Base-by-base conservation (phyloP, 2,888 invertebrate genomes). In the Anaspis maculata region DNA sequence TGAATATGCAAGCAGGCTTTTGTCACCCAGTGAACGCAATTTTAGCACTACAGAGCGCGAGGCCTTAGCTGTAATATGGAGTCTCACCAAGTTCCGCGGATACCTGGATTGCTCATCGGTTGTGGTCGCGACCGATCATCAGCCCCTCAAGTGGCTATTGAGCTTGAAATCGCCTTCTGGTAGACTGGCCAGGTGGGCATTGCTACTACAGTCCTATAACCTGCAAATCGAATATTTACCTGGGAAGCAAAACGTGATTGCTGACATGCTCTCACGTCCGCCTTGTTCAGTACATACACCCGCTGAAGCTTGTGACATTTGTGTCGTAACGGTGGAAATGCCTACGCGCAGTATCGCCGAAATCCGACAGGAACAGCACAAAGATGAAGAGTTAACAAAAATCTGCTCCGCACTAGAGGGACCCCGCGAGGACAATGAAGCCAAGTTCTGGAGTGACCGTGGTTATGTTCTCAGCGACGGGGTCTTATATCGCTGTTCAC, bases 91-190 rank as follows among this genome's bases (percentile, higher is more conserved):
- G 19, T 19, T 6, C 19, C 19, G 19, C 5, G 19, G 19, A 6
- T 19, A 19, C 9, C 19, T 19, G 19, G 19, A 19, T 19, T 5
- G 19, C 19, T 19, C 19, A 6, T 5, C 9, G 19, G 9, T 19
- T 9, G 9, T 9, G 5, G 19, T 19, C 19, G 9, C 5, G 3
- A 67, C 65, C 0, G 70, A 70, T 35, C 70, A 69, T 33, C 59
- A 64, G 33, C 62, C 69, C 0, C 46, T 72, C 15, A 61, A 63
- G 54, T 71, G 66, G 63, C 39, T 71, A 3, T 40, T 62, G 37
- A 44, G 48, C 0, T 21, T 66, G 3, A 63, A 64, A 36, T 52
- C 65, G 5, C 60, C 61, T 0, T 49, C 55, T n/a, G 64, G 65
- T 6, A 37, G 67, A 15, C 40, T 71, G 0, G 61, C 59, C 13